A percentile compares a stretch with the other conserved stretches of the same genome.
These are phyloP conservation scores for Brachyalestes nurse DNA, from an alignment of 2,797 vertebrate genomes.

Conservation along the genomic window DNA sequence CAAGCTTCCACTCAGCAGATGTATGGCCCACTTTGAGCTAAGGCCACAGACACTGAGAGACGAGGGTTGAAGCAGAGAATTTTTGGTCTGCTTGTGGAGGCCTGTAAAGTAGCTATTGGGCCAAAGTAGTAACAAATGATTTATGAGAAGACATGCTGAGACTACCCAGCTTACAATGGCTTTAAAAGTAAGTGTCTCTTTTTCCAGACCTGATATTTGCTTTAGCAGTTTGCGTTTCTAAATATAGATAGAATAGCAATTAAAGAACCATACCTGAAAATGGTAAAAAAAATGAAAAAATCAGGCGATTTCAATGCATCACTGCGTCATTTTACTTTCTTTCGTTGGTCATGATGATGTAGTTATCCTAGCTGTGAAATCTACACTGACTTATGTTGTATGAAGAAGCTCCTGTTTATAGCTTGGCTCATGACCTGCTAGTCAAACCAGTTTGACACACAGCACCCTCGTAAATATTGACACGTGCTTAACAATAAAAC, in stretches of 20 bases:
- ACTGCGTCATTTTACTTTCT: neutral
- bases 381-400: slow-evolving; percentile 5
- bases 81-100: slow-evolving; percentile 15
- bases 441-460: slow-evolving; percentile 39
- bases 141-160: slow-evolving; percentile 32
- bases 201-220: slow-evolving; percentile 34
- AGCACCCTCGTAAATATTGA: slow-evolving; percentile 55
- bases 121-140: slow-evolving; percentile 38
- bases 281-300: too few relatives aligned
- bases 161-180: slow-evolving; percentile 34
- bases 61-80: slow-evolving; percentile 27
- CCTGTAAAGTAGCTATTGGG: slow-evolving; percentile 34
- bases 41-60: slow-evolving; percentile 31
- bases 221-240: neutral
- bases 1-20: slow-evolving; percentile 52
- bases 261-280: neutral
- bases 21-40: slow-evolving; percentile 41
- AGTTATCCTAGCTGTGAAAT: slow-evolving; percentile 43
- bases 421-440: slow-evolving; percentile 43
- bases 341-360: neutral
- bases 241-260: slow-evolving; percentile 11
- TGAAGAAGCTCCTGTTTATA: slow-evolving; percentile 51
- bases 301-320: neutral
- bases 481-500: slow-evolving; percentile 51
- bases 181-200: slow-evolving; percentile 22